Evolutionary conservation across 2,797 vertebrate species (phyloP), one percentile per base, ranked within the genome.

Genomic region (Coreius guichenoti): DNA sequence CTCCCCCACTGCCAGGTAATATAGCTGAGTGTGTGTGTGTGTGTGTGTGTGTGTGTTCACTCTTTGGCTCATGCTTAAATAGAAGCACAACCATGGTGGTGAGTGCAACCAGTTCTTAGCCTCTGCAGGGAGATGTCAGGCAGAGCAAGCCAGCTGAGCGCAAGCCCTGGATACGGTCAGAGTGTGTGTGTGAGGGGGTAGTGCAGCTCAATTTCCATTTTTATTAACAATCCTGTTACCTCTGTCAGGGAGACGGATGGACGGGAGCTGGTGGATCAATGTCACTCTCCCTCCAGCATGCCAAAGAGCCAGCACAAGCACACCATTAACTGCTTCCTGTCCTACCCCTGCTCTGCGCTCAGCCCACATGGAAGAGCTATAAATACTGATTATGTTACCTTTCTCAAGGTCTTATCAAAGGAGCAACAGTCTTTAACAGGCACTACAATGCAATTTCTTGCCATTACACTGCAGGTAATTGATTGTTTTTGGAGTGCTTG

Each of bases 151-250:
- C 81, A 63, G 79, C 86, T 80, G 39, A 84, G 84, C 86, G 31
- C 77, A n/a, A 43, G 75, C 79, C 65, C 12, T 82, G 82, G 87
- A 81, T 58, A 56, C 9, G 81, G 83, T 91, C 91, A 87, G 75
- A 80, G 17, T 19, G 31, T 31, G n/a, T 68, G 49, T 76, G 51
- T 39, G 86, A 77, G 87, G 90, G 87, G 86, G 72, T 29, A 80
- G 91, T 91, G 90, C 89, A 76, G 92, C 93, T 94, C 92, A 87
- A 95, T 95, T 95, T 96, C 94, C 94, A 95, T 96, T 95, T 95
- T 95, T 95, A 95, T 95, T 92, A 95, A 94, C 93, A 94, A 94
- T 94, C 92, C 91, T 82, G 91, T 95, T 94, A 90, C 93, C 91
- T 93, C 91, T 93, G 93, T 94, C 92, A 92, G 91, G 88, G 91